Conservation (phyloP, 2,797 vertebrate genomes). For the Tenualosa ilisha region DNA sequence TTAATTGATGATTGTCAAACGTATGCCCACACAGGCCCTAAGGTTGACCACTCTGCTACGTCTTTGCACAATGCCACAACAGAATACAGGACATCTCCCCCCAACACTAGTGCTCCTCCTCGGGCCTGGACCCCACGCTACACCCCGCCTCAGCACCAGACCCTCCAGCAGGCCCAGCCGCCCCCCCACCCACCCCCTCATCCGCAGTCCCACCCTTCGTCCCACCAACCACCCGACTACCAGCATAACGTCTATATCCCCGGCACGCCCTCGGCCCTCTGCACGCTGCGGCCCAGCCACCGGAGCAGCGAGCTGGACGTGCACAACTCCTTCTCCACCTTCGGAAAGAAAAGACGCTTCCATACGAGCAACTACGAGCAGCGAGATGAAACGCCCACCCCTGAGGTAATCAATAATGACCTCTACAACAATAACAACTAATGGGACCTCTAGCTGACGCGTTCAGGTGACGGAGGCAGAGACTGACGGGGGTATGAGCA, state of each 20-base stretch:
- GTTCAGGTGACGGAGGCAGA: neutral
- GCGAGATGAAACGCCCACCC: slow-evolving; percentile 70
- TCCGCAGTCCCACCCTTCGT: slow-evolving; percentile 58
- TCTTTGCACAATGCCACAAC: slow-evolving; percentile 36
- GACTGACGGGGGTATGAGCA: neutral
- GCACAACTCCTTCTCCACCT: slow-evolving; percentile 91
- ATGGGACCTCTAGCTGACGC: neutral
- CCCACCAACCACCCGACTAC: slow-evolving; percentile 83
- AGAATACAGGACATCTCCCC: slow-evolving; percentile 85
- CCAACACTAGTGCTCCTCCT: slow-evolving; percentile 65
- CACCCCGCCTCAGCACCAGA: slow-evolving; percentile 75
- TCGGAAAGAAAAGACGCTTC: slow-evolving; percentile 88
- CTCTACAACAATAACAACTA: slow-evolving; percentile 77
- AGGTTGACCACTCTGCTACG: neutral
- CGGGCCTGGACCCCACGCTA: slow-evolving; percentile 84
- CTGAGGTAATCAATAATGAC: slow-evolving; percentile 87
- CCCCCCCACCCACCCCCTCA: slow-evolving; percentile 69
- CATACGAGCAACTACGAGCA: slow-evolving; percentile 78
- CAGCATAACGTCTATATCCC: slow-evolving; percentile 94
- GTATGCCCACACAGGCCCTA: neutral
- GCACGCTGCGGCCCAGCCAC: slow-evolving; percentile 76
- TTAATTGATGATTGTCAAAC: slow-evolving; percentile 7
- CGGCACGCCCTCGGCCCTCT: slow-evolving; percentile 81
- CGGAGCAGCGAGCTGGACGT: slow-evolving; percentile 77
- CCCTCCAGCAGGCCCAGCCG: slow-evolving; percentile 40